phyloP scores from a whole-genome alignment of 1,140 invertebrate genomes.

The Drosophila ohnishii region DNA sequence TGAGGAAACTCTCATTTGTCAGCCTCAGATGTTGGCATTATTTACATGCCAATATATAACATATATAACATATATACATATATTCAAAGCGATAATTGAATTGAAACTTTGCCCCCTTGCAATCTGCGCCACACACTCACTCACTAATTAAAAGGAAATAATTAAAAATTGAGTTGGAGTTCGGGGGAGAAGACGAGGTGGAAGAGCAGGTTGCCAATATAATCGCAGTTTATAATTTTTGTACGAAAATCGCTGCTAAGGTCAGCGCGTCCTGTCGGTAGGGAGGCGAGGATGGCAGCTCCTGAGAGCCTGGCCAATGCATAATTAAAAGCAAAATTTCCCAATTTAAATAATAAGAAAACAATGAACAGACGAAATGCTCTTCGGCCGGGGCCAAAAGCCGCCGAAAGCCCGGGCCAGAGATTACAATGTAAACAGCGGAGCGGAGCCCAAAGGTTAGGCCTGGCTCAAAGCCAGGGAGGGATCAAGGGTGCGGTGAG shows the following conservation, averaged over 20 bases:
- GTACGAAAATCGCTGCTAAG: conserved; percentile 28
- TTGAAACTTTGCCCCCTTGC: conserved; percentile 5
- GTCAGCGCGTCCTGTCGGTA: neutral
- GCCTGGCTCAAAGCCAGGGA: conserved; percentile 22
- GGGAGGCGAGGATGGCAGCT: too few species aligned
- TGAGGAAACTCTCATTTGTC: conserved; percentile 25
- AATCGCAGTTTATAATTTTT: conserved; percentile 38
- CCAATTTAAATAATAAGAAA: conserved; percentile 77
- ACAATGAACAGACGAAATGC: conserved; percentile 45
- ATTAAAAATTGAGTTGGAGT: conserved; percentile 23
- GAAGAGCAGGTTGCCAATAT: conserved; percentile 14
- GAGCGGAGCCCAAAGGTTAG: conserved; percentile 35
- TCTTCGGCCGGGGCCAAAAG: conserved; percentile 8
- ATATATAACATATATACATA: neutral
- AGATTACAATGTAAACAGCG: conserved; percentile 70
- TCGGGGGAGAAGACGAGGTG: neutral
- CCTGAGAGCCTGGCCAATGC: conserved; percentile 46
- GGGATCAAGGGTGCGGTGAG: neutral
- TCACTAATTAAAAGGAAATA: conserved; percentile 70
- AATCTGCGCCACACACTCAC: conserved; percentile 1
- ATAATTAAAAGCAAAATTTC: conserved; percentile 75
- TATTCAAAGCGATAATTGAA: conserved; percentile 47
- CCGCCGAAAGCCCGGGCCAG: conserved; percentile 12
- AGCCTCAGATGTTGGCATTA: conserved; percentile 33
- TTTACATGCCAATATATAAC: conserved; percentile 18